phyloP scores from a whole-genome alignment of 2,888 invertebrate genomes.

The Patella caerulea region DNA sequence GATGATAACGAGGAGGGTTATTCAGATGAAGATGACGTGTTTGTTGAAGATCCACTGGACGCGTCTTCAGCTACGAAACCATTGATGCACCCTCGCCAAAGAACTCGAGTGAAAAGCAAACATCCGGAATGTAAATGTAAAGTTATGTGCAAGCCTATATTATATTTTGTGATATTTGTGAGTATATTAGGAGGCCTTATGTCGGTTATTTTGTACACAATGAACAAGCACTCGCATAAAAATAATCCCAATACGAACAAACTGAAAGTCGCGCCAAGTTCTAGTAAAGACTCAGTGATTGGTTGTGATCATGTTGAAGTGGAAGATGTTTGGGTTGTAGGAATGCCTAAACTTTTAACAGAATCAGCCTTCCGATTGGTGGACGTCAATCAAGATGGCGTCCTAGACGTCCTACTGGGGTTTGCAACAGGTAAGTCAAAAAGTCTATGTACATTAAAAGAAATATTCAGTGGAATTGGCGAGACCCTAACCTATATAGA shows the following conservation, averaged over 20 bases:
- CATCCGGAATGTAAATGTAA: constrained; percentile 50
- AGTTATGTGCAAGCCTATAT: constrained; percentile 52
- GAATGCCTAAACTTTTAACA: constrained; percentile 80
- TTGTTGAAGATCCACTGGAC: constrained; percentile 56
- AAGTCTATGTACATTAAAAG: no score
- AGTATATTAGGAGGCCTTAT: constrained; percentile 52
- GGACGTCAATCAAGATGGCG: constrained; percentile 81
- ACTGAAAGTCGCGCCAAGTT: neutral
- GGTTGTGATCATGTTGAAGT: constrained; percentile 78
- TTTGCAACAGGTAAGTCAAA: constrained; percentile 80
- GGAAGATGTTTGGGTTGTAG: constrained; percentile 79
- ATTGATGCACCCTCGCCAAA: constrained; percentile 58
- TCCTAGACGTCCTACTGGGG: constrained; percentile 82
- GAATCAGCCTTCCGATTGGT: constrained; percentile 82
- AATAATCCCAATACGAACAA: constrained; percentile 11
- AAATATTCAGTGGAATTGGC: no score
- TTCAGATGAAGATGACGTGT: constrained; percentile 60
- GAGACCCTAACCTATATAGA: no score
- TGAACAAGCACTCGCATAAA: constrained; percentile 46
- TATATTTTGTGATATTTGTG: constrained; percentile 54
- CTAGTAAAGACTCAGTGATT: constrained; percentile 68
- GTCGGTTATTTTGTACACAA: constrained; percentile 55
- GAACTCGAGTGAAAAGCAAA: constrained; percentile 52
- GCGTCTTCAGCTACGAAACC: constrained; percentile 54
- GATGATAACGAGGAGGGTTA: constrained; percentile 49